Percentiles rank a stretch among this genome's conserved stretches.
Conservation (phyloP, 1,140 invertebrate genomes). For the Tribolium madens region DNA sequence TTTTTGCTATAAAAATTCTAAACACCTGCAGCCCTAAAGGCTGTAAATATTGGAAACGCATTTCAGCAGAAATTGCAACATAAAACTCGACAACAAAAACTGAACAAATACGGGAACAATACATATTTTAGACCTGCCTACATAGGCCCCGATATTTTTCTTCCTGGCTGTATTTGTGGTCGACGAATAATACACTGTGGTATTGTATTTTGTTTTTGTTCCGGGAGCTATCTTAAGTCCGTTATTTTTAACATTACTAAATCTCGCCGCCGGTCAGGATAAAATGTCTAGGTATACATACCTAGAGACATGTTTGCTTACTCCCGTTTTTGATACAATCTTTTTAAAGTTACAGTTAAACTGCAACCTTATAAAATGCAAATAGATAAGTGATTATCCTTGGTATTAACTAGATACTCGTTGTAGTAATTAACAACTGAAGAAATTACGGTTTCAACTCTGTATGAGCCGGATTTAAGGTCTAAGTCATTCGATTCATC, state of each 20-base stretch:
- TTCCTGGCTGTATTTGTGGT: conserved; percentile 37
- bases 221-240: conserved; percentile 29
- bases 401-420: neutral
- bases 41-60: conserved; percentile 43
- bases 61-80: conserved; percentile 44
- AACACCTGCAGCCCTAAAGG: conserved; percentile 49
- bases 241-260: conserved; percentile 37
- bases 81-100: conserved; percentile 25
- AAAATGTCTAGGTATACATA: neutral
- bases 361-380: neutral
- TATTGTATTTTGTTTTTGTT: conserved; percentile 40
- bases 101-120: conserved; percentile 45
- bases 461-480: conserved; percentile 3
- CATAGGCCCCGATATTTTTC: conserved; percentile 7
- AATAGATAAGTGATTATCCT: neutral
- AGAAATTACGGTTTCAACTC: conserved; percentile 3
- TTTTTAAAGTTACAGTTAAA: conserved; percentile 3
- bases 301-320: conserved; percentile 14
- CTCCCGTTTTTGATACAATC: conserved; percentile 15
- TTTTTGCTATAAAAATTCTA: conserved; percentile 1
- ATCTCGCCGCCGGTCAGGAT: conserved; percentile 4
- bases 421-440: conserved; percentile 10
- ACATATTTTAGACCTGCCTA: conserved; percentile 14
- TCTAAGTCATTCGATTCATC: conserved; percentile 21
- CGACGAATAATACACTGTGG: conserved; percentile 24